A percentile compares a stretch with the other conserved stretches of the same genome.
Evolutionary conservation across 1,140 invertebrate genomes (phyloP).

Genomic region (Drosophila bocqueti): DNA sequence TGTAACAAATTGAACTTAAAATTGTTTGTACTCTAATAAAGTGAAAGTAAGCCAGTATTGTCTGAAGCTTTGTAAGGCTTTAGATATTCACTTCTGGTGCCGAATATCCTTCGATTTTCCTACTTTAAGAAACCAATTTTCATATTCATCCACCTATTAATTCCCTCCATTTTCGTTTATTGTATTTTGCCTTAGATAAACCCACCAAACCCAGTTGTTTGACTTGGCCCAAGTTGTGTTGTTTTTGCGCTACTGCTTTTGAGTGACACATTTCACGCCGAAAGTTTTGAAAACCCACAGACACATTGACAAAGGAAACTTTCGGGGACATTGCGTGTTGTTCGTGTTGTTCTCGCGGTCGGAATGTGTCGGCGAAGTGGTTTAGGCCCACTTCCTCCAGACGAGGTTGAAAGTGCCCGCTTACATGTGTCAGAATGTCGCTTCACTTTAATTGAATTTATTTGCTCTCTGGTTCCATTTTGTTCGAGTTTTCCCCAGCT

Average conservation of each 20-base stretch:
- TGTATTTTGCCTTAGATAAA: conserved; percentile 25
- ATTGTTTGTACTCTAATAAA: no score
- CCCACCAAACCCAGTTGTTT: conserved; percentile 31
- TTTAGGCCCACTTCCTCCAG: conserved; percentile 42
- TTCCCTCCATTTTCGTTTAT: neutral
- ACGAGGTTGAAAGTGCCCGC: conserved; percentile 22
- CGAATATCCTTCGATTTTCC: neutral
- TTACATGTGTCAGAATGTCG: conserved; percentile 55
- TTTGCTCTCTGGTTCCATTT: conserved; percentile 17
- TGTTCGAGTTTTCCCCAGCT: conserved; percentile 5
- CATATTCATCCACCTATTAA: neutral
- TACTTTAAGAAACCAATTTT: conserved; percentile 16
- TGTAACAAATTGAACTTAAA: no score
- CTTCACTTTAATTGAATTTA: conserved; percentile 49
- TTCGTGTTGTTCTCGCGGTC: conserved; percentile 28
- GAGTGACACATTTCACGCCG: conserved; percentile 69
- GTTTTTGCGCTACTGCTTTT: conserved; percentile 46
- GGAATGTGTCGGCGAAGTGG: conserved; percentile 59
- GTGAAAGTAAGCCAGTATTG: neutral
- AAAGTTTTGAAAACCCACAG: conserved; percentile 50
- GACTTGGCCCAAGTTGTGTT: conserved; percentile 51
- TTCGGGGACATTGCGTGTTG: conserved; percentile 23
- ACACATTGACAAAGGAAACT: conserved; percentile 47
- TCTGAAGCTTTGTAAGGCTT: neutral
- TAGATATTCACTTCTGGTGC: neutral